phyloP scores from a whole-genome alignment of 2,113 vertebrate species.

The Phaethon lepturus region DNA sequence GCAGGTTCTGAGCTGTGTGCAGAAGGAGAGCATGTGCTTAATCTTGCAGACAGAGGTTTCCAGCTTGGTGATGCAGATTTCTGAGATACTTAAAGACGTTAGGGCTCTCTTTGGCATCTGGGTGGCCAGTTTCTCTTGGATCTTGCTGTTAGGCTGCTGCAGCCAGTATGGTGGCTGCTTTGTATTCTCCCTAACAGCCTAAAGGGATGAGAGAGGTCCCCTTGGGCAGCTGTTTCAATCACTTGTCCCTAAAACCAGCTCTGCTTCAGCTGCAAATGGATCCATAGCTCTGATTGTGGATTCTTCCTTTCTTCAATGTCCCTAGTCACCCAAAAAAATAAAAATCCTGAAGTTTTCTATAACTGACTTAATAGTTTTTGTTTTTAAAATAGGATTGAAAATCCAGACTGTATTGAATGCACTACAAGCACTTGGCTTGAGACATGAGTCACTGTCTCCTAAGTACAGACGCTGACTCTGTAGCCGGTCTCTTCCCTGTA shows the following conservation, averaged over 20 bases:
- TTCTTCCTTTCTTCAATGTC: neutral
- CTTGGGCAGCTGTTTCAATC: neutral
- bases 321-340: accelerated
- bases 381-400: neutral
- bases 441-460: neutral
- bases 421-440: neutral
- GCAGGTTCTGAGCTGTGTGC: neutral
- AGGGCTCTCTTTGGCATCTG: neutral
- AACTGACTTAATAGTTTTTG: neutral
- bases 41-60: neutral
- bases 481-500: neutral
- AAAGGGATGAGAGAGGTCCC: neutral
- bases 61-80: neutral
- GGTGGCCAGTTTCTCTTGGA: neutral
- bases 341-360: neutral
- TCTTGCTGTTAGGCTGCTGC: neutral
- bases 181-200: neutral
- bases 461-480: neutral
- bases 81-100: neutral
- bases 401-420: neutral
- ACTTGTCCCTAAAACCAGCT: neutral
- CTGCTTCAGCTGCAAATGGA: neutral
- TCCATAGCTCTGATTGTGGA: neutral
- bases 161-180: neutral
- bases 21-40: accelerated